These are phyloP conservation scores for Pluvianellus socialis DNA, from an alignment of 2,113 vertebrate species.

Conservation along the genomic window DNA sequence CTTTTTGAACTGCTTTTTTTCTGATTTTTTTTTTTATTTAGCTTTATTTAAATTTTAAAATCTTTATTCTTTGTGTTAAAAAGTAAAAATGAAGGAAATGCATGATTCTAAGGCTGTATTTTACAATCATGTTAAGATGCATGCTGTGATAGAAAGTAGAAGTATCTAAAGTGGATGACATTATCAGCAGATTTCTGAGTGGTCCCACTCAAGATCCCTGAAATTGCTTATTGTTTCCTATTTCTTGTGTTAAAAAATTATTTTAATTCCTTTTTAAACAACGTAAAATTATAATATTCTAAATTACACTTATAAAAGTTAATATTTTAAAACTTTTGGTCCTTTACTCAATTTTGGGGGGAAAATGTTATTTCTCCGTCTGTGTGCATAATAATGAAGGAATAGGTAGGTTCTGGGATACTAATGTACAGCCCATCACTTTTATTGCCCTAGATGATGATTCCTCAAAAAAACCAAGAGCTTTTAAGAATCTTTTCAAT, in stretches of 20 bases:
- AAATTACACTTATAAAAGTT: not conserved
- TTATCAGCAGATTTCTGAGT: not conserved
- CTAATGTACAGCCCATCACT: not conserved
- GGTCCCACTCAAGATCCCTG: not conserved
- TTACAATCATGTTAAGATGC: not conserved
- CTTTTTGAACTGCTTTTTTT: not conserved
- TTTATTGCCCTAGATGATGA: not conserved
- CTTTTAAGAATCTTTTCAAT: not conserved
- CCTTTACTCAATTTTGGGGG: not conserved
- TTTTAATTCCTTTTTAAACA: not conserved
- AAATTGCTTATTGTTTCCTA: not conserved
- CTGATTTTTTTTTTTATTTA: too few relatives aligned
- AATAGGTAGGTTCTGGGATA: not conserved
- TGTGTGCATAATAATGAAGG: not conserved
- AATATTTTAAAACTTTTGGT: not conserved
- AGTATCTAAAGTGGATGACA: not conserved
- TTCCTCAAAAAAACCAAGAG: not conserved
- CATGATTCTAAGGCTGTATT: not conserved
- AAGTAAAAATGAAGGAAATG: not conserved
- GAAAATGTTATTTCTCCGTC: not conserved
- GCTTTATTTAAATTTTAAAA: not conserved
- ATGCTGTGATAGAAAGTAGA: not conserved
- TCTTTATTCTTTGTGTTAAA: not conserved
- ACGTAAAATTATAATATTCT: not conserved
- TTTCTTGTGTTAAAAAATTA: not conserved